Conservation (phyloP, 2,797 vertebrate species). For the Oreochromis grahami region DNA sequence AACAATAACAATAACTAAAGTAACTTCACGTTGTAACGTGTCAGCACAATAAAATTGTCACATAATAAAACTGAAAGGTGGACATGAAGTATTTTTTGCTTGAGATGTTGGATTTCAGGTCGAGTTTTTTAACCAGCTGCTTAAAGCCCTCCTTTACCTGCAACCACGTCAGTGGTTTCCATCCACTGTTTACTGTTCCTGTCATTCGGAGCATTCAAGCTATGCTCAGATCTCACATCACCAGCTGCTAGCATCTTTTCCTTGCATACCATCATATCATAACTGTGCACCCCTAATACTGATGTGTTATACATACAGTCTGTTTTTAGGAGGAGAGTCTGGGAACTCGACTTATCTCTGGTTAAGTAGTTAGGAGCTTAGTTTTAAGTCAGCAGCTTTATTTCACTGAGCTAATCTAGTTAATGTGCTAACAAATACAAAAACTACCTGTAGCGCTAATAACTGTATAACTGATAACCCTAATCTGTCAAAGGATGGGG, state of each 20-base stretch:
- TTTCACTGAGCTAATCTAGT: neutral
- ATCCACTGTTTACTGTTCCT: neutral
- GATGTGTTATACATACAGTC: neutral
- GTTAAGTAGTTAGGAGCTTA: neutral
- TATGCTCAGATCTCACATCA: neutral
- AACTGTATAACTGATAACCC: neutral
- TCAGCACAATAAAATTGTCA: neutral
- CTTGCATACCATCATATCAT: neutral
- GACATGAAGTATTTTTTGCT: neutral
- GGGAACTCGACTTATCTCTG: neutral
- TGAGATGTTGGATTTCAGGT: neutral
- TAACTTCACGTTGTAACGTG: neutral
- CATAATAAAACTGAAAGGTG: neutral
- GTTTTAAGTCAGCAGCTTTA: neutral
- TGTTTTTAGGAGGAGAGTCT: neutral
- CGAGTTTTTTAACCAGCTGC: neutral
- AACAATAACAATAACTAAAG: neutral
- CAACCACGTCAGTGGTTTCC: neutral
- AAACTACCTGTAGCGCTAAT: neutral
- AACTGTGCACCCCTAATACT: neutral
- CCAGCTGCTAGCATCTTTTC: neutral
- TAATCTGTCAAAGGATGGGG: neutral
- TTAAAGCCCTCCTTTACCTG: neutral
- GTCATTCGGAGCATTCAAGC: neutral
- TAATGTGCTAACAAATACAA: neutral